phyloP scores from a whole-genome alignment of 2,797 vertebrate genomes.

The Synanceia verrucosa region DNA sequence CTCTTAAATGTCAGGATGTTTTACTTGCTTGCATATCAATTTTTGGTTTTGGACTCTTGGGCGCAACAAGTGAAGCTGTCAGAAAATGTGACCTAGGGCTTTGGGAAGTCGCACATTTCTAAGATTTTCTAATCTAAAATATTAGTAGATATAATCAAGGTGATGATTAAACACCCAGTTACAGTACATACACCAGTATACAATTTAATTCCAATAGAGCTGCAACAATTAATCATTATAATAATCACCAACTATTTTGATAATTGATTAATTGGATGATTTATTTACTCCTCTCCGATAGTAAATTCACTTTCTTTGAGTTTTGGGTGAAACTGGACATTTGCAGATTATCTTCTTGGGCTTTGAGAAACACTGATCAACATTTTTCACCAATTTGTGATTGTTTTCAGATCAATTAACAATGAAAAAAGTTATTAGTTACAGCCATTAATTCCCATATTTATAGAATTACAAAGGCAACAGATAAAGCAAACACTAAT shows the following conservation, averaged over 20 bases:
- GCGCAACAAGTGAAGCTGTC: neutral
- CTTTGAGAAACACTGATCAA: no score
- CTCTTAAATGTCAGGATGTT: neutral
- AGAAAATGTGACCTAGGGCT: neutral
- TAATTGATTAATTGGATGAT: no score
- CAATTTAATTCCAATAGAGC: constrained; percentile 9
- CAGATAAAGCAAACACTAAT: neutral
- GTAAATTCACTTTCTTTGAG: no score
- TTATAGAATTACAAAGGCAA: constrained; percentile 13
- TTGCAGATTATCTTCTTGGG: no score
- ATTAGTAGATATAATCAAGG: no score
- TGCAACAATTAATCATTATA: no score
- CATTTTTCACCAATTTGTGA: no score
- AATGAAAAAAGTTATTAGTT: no score
- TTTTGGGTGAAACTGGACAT: no score
- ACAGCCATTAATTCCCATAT: constrained; percentile 22
- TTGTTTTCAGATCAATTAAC: no score
- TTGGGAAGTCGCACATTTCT: neutral
- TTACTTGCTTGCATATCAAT: neutral
- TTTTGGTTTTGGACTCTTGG: neutral
- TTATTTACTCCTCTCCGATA: no score
- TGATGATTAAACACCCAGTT: neutral
- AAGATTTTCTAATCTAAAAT: neutral
- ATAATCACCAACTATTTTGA: no score
- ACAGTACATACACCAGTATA: neutral